phyloP scores from a whole-genome alignment of 2,113 vertebrate species.

The Gnathonemus echidnorhynchus region DNA sequence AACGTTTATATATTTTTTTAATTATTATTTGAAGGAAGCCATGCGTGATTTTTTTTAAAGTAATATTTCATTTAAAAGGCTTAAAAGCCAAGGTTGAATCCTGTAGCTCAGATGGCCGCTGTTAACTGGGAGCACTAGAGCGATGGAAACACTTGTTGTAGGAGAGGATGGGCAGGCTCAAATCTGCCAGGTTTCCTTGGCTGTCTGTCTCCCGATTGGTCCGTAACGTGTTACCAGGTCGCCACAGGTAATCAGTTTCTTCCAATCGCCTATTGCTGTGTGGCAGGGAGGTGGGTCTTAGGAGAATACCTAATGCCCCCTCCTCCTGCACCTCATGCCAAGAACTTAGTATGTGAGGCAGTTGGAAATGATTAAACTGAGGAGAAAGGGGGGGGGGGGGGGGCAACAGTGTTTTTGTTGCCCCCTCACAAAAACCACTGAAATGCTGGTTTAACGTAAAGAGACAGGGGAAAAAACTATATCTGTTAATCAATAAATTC shows the following conservation, averaged over 20 bases:
- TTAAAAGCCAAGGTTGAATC: background rate
- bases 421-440: background rate
- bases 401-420: background rate
- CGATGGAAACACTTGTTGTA: background rate
- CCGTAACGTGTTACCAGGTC: background rate
- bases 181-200: background rate
- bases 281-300: background rate
- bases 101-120: background rate
- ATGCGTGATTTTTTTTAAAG: background rate
- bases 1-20: background rate
- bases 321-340: background rate
- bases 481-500: constrained; percentile 28
- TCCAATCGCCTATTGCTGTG: background rate
- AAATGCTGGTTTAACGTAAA: constrained; percentile 16
- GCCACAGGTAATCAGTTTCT: background rate
- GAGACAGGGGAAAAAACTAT: background rate
- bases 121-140: background rate
- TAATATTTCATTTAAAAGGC: background rate
- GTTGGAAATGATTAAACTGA: constrained; percentile 3
- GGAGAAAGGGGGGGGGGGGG: background rate
- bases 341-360: background rate
- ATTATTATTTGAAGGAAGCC: background rate
- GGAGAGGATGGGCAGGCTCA: background rate
- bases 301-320: background rate
- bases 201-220: background rate